These are phyloP conservation scores for Hemibagrus wyckioides DNA, from an alignment of 2,113 vertebrate genomes.

Conservation along the genomic window DNA sequence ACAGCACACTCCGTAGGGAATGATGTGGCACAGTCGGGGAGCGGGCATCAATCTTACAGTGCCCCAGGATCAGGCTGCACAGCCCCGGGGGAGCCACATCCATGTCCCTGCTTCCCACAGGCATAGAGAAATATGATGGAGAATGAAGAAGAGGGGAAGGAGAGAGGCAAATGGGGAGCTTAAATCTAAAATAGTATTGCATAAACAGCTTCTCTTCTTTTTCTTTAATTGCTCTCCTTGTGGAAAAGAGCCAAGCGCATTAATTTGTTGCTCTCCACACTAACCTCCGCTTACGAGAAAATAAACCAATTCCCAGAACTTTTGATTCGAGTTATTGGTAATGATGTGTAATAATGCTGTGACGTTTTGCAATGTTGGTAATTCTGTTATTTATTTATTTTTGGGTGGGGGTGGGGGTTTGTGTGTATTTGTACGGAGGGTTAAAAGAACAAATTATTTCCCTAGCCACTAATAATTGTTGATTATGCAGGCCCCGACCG, in stretches of 20 bases:
- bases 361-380: conserved; percentile 9
- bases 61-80: conserved; percentile 69
- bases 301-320: conserved; percentile 36
- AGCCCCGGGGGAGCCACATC: conserved; percentile 34
- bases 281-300: conserved; percentile 39
- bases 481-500: conserved; percentile 34
- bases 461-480: conserved; percentile 40
- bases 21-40: conserved; percentile 76
- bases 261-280: conserved; percentile 35
- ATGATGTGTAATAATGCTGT: conserved; percentile 42
- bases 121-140: conserved; percentile 67
- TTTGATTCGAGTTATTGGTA: conserved; percentile 52
- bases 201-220: conserved; percentile 25
- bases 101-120: conserved; percentile 65
- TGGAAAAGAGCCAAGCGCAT: conserved; percentile 27
- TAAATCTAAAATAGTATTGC: conserved; percentile 3
- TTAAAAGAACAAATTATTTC: conserved; percentile 53
- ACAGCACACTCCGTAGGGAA: conserved; percentile 55
- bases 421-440: not conserved
- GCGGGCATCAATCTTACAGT: conserved; percentile 74
- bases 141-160: conserved; percentile 39
- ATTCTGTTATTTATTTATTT: conserved; percentile 45
- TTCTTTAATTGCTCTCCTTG: conserved; percentile 38
- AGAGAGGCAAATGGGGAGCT: not conserved
- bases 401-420: no score